Base-by-base conservation (phyloP, 2,113 vertebrate species). In the Epinephelus lanceolatus region DNA sequence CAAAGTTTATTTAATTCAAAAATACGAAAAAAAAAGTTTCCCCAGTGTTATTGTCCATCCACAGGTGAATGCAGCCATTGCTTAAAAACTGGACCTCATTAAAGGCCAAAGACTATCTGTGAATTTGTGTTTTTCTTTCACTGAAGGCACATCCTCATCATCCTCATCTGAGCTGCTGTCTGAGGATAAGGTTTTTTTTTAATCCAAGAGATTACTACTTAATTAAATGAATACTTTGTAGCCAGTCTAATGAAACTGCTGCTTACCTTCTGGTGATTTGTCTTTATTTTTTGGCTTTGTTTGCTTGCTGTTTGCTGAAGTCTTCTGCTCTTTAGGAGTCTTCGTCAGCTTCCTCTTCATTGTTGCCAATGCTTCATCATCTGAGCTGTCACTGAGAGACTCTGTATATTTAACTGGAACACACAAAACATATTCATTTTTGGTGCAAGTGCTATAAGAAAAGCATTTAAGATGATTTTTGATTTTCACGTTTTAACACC, bases 341-440 rank as follows among this genome's bases (percentile, higher is more conserved):
- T 80, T 80, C 1, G 69, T 67, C 27, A 6, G 70, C 45, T 69
- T 91, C 57, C 2, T 83, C 33, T 66, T 81, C 6, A 47, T 12
- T 15, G 55, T n/a, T 6, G 55, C 45, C 65, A 77, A 76, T 1
- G 59, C 68, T 62, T 91, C 87, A 23, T 93, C 40, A 0, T 92
- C 92, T 18, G 90, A 93, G 71, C 78, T 76, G n/a, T 89, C 86
- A 30, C 82, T 88, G 42, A 90, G 86, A 0, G 76, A 67, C 47
- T 91, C 87, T 14, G 51, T 80, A 55, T 87, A 92, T 80, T 89
- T 90, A 7, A 91, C 90, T 92, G 13, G 2, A 68, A 23, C 0
- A 76, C 67, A 78, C 3, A 81, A 51, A 59, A 63, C 6, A 30
- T 3, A 2, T 37, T 33, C 1, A 19, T 37, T 76, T 71, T 12